Evolutionary conservation across 35 echinoderm and acorn worm species (phyloP).

Genomic region (Chiridota heheva): DNA sequence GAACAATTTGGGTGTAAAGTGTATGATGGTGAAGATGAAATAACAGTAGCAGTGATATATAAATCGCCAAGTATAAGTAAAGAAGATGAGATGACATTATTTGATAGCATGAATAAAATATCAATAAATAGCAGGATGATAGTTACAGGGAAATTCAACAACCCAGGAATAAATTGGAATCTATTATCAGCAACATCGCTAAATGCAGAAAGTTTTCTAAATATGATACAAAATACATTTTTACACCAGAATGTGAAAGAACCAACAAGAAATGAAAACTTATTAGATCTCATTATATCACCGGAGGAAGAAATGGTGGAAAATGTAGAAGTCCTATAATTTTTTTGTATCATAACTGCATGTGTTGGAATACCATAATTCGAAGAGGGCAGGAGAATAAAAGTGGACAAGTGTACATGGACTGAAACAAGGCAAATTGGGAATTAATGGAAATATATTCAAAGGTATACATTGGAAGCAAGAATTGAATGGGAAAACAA

Average conservation of each 20-base stretch:
- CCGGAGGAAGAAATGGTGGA: conserved; percentile 26
- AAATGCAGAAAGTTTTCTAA: neutral
- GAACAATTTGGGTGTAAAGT: conserved; percentile 18
- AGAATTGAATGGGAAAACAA: neutral
- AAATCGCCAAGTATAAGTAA: neutral
- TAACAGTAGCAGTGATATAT: conserved; percentile 27
- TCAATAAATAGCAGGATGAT: conserved; percentile 2
- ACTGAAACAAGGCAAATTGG: neutral
- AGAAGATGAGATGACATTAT: neutral
- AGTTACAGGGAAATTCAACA: conserved; percentile 26
- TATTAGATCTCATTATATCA: conserved; percentile 33
- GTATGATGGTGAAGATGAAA: neutral
- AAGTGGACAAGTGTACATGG: neutral
- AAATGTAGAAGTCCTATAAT: neutral
- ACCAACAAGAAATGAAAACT: conserved; percentile 32
- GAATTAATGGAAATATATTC: neutral
- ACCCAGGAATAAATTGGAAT: conserved; percentile 22
- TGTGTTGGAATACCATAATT: neutral
- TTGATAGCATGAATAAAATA: neutral
- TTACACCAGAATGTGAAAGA: neutral
- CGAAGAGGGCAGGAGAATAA: neutral
- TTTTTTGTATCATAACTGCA: conserved; percentile 4
- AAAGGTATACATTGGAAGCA: neutral
- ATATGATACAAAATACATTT: conserved; percentile 10
- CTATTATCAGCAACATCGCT: neutral